These are phyloP conservation scores for Galendromus occidentalis DNA, from an alignment of 1,140 invertebrate genomes.

Conservation along the genomic window DNA sequence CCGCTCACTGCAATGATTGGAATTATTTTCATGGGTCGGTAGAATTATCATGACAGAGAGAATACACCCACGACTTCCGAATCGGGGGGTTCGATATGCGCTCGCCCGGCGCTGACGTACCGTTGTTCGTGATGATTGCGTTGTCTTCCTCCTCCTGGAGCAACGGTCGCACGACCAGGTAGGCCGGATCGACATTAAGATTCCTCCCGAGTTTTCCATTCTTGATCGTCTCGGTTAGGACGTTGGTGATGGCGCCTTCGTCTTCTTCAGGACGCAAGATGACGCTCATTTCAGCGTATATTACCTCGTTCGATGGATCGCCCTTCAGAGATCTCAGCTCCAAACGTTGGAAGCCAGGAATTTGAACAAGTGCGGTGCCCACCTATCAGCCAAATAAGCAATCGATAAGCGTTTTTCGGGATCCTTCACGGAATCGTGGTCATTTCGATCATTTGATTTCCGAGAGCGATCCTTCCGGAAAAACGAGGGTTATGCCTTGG, in stretches of 20 bases:
- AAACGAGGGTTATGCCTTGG: no score
- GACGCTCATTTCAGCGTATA: constrained; percentile 18
- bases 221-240: constrained; percentile 43
- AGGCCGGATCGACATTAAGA: constrained; percentile 43
- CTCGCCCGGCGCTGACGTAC: constrained; percentile 5
- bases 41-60: not conserved
- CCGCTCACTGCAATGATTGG: not conserved
- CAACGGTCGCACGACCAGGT: constrained; percentile 20
- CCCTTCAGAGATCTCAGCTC: constrained; percentile 4
- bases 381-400: not conserved
- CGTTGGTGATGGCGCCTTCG: constrained; percentile 33
- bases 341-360: not conserved
- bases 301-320: constrained; percentile 3
- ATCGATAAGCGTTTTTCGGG: not conserved
- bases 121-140: constrained; percentile 11
- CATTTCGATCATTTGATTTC: no score
- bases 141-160: not conserved
- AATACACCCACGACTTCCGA: not conserved
- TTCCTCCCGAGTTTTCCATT: constrained; percentile 46
- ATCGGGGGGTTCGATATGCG: constrained; percentile 35
- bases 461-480: no score
- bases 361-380: not conserved
- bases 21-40: no score
- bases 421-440: no score
- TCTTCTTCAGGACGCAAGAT: constrained; percentile 24